Base-by-base conservation (phyloP, 2,113 vertebrate genomes). In the Caretta caretta region DNA sequence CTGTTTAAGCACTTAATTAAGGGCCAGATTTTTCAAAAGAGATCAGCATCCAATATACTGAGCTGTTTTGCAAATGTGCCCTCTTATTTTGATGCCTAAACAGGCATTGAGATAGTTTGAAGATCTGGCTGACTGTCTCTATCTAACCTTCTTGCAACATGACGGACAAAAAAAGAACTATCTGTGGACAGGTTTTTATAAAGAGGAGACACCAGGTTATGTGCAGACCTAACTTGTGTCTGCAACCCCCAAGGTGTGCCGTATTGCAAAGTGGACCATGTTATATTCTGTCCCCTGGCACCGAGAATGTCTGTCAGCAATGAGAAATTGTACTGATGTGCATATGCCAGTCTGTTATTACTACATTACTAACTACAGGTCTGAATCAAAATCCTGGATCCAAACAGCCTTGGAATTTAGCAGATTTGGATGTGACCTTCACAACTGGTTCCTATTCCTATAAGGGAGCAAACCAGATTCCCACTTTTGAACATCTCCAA, bases 1-100 rank as follows among this genome's bases (percentile, higher is more conserved):
- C 46, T 22, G 29, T 89, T 92, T 49, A 53, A 35, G 57, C 16
- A 80, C 88, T 87, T 95, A 35, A 65, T 79, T 75, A 88, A 42
- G 57, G 75, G 83, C 89, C 87, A 91, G 86, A 90, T 92, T 93
- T 93, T 92, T 24, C 72, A 42, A 93, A 94, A 90, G 38, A 92
- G 1, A 42, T 91, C 46, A 65, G 87, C 82, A 86, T 53, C 79
- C 69, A n/a, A 16, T 79, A 56, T 48, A 92, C 82, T 88, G 80
- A 95, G 53, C 31, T 35, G 31, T 42, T 72, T 65, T 96, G 91
- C 81, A 1, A 80, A 86, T 87, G 80, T 97, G 83, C 6, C 31
- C 9, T 92, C 38, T 35, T 80, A 76, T 80, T 92, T 13, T 84
- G 94, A 95, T 95, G 87, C 53, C 57, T 92, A 83, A 94, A 92